Conservation (phyloP, 2,888 invertebrate genomes). For the Agapostemon virescens region DNA sequence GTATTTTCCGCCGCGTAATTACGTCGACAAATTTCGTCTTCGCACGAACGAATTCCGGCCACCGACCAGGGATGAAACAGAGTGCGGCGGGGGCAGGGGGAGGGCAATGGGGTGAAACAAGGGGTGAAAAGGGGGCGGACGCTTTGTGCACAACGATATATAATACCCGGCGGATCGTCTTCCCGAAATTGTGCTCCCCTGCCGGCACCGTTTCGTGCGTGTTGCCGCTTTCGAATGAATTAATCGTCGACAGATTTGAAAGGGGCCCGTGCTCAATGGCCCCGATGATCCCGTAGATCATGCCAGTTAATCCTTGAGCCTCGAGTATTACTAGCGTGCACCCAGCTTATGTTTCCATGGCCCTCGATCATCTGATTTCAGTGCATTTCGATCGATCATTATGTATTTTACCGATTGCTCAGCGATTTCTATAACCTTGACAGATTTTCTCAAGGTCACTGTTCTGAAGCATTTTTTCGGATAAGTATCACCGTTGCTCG, state of each 20-base stretch:
- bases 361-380: background rate
- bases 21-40: constrained; percentile 54
- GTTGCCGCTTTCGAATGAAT: constrained; percentile 37
- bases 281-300: constrained; percentile 25
- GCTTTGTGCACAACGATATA: constrained; percentile 38
- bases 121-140: background rate
- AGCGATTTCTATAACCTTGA: no score
- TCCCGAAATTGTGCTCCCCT: constrained; percentile 26
- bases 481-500: no score
- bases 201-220: constrained; percentile 23
- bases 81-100: constrained; percentile 6
- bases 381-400: background rate
- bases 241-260: constrained; percentile 47
- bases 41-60: constrained; percentile 43
- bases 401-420: no score
- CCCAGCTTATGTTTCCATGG: background rate
- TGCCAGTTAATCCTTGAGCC: constrained; percentile 26
- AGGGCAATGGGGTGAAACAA: background rate
- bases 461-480: no score
- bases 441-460: no score
- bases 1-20: constrained; percentile 45
- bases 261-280: background rate
- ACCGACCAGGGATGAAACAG: constrained; percentile 4
- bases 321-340: background rate
- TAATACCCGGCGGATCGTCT: constrained; percentile 21